Evolutionary conservation across 1,140 invertebrate species (phyloP).

Genomic region (Zaprionus davidi): DNA sequence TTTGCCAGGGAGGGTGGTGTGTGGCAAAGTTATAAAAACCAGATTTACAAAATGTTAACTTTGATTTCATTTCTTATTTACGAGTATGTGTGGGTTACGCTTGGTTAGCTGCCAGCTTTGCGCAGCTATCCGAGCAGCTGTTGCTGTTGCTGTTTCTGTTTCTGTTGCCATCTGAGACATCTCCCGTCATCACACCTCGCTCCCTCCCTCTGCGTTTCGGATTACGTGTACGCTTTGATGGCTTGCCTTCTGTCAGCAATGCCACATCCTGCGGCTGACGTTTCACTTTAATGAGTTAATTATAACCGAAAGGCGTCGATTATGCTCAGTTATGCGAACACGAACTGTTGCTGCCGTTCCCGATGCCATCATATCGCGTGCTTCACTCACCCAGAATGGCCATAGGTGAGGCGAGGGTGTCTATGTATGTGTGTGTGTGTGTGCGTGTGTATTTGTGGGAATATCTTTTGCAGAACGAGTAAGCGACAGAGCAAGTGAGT

Average conservation of each 20-base stretch:
- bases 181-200: background rate
- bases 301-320: constrained; percentile 83
- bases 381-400: constrained; percentile 74
- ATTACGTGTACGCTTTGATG: constrained; percentile 76
- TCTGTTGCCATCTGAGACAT: constrained; percentile 2
- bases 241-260: constrained; percentile 64
- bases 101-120: constrained; percentile 34
- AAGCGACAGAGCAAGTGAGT: background rate
- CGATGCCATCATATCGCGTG: constrained; percentile 65
- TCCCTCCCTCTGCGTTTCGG: constrained; percentile 28
- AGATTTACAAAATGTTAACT: constrained; percentile 82
- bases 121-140: constrained; percentile 37
- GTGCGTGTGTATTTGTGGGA: constrained; percentile 13
- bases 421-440: constrained; percentile 24
- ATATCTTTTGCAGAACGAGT: constrained; percentile 46
- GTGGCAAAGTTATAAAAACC: constrained; percentile 77
- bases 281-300: constrained; percentile 83
- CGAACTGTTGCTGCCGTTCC: constrained; percentile 68
- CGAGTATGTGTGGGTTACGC: constrained; percentile 50
- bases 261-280: constrained; percentile 77
- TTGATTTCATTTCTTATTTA: constrained; percentile 83
- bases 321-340: constrained; percentile 83
- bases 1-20: background rate
- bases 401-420: constrained; percentile 27
- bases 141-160: constrained; percentile 25